Conservation (phyloP, 2,888 invertebrate species). For the Lampropteryx suffumata region DNA sequence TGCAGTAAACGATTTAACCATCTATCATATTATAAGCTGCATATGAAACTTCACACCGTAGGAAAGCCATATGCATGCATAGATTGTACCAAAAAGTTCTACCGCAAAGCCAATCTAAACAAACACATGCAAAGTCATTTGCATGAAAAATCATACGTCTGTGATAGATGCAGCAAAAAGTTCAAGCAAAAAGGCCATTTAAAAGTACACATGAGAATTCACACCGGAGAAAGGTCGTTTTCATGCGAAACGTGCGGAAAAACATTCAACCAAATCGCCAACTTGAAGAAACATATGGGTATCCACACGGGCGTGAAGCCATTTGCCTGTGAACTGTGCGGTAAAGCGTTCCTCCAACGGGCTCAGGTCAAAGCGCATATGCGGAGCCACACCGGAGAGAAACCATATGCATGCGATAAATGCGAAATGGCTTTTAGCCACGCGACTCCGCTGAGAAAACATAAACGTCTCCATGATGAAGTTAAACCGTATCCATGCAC, state of each 20-base stretch:
- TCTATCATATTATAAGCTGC: background rate
- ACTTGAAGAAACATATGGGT: conserved; percentile 14
- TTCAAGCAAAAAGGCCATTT: conserved; percentile 12
- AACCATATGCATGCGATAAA: conserved; percentile 7
- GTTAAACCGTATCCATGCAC: conserved; percentile 3
- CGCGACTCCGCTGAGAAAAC: conserved; percentile 1
- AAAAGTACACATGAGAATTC: conserved; percentile 11
- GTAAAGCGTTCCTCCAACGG: conserved; percentile 6
- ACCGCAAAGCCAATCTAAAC: conserved; percentile 1
- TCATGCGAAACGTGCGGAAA: conserved; percentile 14
- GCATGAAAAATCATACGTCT: conserved; percentile 4
- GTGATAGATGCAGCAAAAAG: conserved; percentile 10
- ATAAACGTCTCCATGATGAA: conserved; percentile 7
- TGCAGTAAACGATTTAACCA: conserved; percentile 3
- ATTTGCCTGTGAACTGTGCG: conserved; percentile 5
- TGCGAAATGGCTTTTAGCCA: conserved; percentile 14
- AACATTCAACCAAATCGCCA: conserved; percentile 12
- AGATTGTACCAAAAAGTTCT: conserved; percentile 3
- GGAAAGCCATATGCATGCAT: background rate
- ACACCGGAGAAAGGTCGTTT: conserved; percentile 8
- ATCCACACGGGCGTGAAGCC: conserved; percentile 10
- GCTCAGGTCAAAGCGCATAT: conserved; percentile 12
- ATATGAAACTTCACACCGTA: conserved; percentile 1
- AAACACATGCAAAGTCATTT: conserved; percentile 8
- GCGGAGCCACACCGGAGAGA: conserved; percentile 11